Base-by-base conservation (phyloP, 2,113 vertebrate species). In the Lates calcarifer region DNA sequence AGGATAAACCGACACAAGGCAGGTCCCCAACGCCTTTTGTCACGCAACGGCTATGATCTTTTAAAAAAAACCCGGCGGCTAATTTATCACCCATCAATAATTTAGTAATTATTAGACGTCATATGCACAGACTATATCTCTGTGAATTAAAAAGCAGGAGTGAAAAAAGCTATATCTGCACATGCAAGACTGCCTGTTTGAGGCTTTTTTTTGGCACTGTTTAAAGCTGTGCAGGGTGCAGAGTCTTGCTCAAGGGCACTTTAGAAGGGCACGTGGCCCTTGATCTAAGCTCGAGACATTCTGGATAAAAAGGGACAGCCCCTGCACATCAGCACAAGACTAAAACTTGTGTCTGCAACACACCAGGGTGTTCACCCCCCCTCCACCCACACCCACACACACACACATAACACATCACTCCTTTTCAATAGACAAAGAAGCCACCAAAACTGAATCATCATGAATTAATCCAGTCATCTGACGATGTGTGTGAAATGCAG, bases 1-100 rank as follows among this genome's bases (percentile, higher is more conserved):
- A 94, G 92, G 94, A 95, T 94, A 90, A 93, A 90, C 74, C 43
- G 79, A 87, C 75, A 81, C 81, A 71, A 87, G 85, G 85, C 88
- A 85, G 78, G 90, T 92, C 79, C 84, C 81, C 74, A 77, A 75
- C 80, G 77, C 85, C 83, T 87, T 93, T 94, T 93, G 94, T 95
- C 94, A 95, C 94, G 93, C 94, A 93, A 94, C 77, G 26, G 79
- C 71, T 73, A 72, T 64, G 81, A 86, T 90, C 82, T 84, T 63
- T 76, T 91, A 82, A 49, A 22, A 47, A 55, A 26, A 17, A n/a
- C 18, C 70, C 84, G 74, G 29, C 28, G 71, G 74, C 84, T 84
- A 87, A 86, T 87, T 82, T 63, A 82, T 45, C 15, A 24, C 17
- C 14, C 24, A 33, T 26, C 57, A 26, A 78, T 79, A 53, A 70